Percentiles rank a stretch among this genome's conserved stretches.
phyloP scores from a whole-genome alignment of 2,888 invertebrate species.

The Heliconius erato region DNA sequence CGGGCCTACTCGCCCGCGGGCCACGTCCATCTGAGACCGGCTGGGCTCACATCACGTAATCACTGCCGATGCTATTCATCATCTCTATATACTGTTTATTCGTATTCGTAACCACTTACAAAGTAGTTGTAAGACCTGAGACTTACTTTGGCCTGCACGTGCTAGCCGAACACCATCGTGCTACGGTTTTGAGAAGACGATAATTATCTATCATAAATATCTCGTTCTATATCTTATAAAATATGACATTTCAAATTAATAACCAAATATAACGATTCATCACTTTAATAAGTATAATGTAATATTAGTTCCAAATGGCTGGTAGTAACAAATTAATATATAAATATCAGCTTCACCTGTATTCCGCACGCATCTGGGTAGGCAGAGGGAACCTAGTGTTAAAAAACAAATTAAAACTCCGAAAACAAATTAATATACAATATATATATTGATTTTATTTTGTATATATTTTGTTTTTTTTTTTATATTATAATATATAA shows the following conservation, averaged over 20 bases:
- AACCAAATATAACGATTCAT: neutral
- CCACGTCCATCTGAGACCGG: slow-evolving; percentile 50
- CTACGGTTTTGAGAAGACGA: slow-evolving; percentile 14
- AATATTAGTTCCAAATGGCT: neutral
- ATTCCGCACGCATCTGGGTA: too few relatives aligned
- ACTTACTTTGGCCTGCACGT: slow-evolving; percentile 7
- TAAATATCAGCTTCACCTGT: too few relatives aligned
- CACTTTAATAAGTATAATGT: neutral
- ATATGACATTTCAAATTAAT: slow-evolving; percentile 19
- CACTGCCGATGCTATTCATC: slow-evolving; percentile 36
- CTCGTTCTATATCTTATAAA: slow-evolving; percentile 16
- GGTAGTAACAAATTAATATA: too few relatives aligned
- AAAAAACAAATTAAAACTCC: too few relatives aligned
- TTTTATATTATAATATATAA: neutral
- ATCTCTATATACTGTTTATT: slow-evolving; percentile 13
- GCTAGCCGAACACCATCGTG: neutral
- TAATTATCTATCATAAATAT: slow-evolving; percentile 29
- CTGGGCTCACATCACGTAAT: slow-evolving; percentile 36
- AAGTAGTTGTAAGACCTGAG: neutral
- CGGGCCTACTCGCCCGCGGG: slow-evolving; percentile 55
- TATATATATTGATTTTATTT: neutral
- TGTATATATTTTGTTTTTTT: neutral
- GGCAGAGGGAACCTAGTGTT: too few relatives aligned
- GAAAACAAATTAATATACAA: too few relatives aligned
- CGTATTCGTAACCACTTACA: slow-evolving; percentile 6